These are phyloP conservation scores for Ips typographus DNA, from an alignment of 1,140 invertebrate species.

Conservation along the genomic window DNA sequence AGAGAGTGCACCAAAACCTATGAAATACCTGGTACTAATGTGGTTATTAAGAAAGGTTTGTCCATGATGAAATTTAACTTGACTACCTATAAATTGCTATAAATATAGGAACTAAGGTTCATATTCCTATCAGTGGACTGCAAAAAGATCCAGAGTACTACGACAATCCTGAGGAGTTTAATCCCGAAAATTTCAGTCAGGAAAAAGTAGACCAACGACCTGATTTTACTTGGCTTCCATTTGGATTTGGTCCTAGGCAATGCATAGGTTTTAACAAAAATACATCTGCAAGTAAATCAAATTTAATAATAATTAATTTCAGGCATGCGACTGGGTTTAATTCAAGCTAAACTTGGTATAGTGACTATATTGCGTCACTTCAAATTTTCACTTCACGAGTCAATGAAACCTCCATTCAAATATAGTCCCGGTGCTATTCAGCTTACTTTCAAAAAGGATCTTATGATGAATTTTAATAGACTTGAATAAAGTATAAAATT, in stretches of 20 bases:
- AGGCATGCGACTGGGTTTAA: no score
- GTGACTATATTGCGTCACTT: no score
- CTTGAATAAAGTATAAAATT: no score
- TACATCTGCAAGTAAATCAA: no score
- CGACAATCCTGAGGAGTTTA: conserved; percentile 14
- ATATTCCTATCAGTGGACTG: conserved; percentile 7
- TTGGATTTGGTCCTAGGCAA: conserved; percentile 18
- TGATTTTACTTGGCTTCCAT: conserved; percentile 14
- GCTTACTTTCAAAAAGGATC: no score
- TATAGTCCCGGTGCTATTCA: no score
- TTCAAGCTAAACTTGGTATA: no score
- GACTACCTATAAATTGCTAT: not conserved
- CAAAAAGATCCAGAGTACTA: conserved; percentile 22
- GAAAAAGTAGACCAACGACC: not conserved
- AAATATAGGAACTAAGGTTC: not conserved
- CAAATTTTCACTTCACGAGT: no score
- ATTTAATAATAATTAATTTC: no score
- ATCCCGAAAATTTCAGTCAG: conserved; percentile 14
- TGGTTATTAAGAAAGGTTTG: conserved; percentile 3
- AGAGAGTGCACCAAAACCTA: conserved; percentile 58
- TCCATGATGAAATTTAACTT: not conserved
- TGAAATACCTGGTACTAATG: conserved; percentile 29
- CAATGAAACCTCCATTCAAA: no score
- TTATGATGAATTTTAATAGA: no score
- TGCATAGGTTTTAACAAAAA: conserved; percentile 5